These are phyloP conservation scores for Argentina silus DNA, from an alignment of 2,797 vertebrate species.

Conservation along the genomic window DNA sequence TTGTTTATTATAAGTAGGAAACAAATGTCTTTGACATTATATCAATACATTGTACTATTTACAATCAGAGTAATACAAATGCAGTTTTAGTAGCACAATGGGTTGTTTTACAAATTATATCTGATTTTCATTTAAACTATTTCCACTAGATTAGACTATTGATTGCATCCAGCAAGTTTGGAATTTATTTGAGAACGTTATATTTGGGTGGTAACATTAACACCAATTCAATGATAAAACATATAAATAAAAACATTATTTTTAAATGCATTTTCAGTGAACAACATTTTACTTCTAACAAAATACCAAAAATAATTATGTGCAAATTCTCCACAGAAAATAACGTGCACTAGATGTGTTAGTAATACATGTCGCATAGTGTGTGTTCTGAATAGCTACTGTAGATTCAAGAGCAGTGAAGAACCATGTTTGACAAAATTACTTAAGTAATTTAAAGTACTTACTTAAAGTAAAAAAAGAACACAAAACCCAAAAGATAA, in stretches of 20 bases:
- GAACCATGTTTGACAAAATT: conserved; percentile 35
- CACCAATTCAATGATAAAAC: conserved; percentile 73
- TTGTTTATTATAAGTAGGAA: conserved; percentile 73
- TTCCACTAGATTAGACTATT: conserved; percentile 62
- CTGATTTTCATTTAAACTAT: conserved; percentile 44
- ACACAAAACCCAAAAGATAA: conserved; percentile 43
- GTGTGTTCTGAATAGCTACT: neutral
- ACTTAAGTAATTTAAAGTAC: too few relatives aligned
- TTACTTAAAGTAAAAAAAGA: conserved; percentile 32
- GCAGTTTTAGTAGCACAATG: conserved; percentile 75
- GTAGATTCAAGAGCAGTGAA: conserved; percentile 47
- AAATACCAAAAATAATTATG: conserved; percentile 48
- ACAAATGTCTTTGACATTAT: conserved; percentile 83
- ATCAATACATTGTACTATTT: conserved; percentile 81
- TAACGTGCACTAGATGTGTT: conserved; percentile 41
- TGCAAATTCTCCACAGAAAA: conserved; percentile 54
- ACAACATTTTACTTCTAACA: conserved; percentile 47
- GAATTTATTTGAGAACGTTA: conserved; percentile 27
- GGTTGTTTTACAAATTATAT: conserved; percentile 62
- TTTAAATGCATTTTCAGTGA: conserved; percentile 54
- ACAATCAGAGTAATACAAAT: conserved; percentile 79
- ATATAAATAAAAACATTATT: conserved; percentile 26
- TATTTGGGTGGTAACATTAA: conserved; percentile 35
- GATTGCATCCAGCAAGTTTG: conserved; percentile 80
- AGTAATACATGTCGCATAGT: neutral